Percentiles rank a stretch among this genome's conserved stretches.
Conservation (phyloP, 2,797 vertebrate species). For the Coregonus ussuriensis region DNA sequence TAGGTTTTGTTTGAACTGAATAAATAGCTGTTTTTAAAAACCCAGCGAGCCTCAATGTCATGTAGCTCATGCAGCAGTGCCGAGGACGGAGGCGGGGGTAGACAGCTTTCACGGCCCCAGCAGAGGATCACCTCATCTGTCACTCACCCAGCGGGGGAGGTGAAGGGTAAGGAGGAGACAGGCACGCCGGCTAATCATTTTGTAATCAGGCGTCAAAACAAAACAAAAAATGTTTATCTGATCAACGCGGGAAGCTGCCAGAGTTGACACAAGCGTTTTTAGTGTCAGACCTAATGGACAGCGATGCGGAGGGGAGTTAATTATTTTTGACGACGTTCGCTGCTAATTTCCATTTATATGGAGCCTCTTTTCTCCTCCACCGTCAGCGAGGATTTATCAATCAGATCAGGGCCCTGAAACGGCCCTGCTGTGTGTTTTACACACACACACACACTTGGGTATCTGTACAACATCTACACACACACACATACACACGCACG, state of each 20-base stretch:
- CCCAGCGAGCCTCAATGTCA: slow-evolving; percentile 3
- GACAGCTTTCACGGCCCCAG: slow-evolving; percentile 59
- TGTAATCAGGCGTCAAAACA: slow-evolving; percentile 88
- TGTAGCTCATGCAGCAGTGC: neutral
- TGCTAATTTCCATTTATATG: slow-evolving; percentile 93
- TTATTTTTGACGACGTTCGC: slow-evolving; percentile 93
- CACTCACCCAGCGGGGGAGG: slow-evolving; percentile 68
- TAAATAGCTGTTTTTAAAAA: neutral
- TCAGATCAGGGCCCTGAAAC: slow-evolving; percentile 80
- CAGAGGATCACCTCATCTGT: slow-evolving; percentile 67
- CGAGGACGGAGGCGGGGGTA: slow-evolving; percentile 28
- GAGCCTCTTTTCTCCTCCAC: slow-evolving; percentile 84
- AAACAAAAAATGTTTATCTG: slow-evolving; percentile 89
- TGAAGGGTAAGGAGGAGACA: slow-evolving; percentile 74
- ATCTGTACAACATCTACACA: slow-evolving; percentile 3
- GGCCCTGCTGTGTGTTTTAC: slow-evolving; percentile 71
- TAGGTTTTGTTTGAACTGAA: neutral
- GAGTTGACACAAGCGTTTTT: slow-evolving; percentile 85
- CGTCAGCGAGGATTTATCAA: slow-evolving; percentile 84
- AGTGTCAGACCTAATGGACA: slow-evolving; percentile 92
- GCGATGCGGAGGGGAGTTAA: slow-evolving; percentile 86
- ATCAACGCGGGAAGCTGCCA: slow-evolving; percentile 89
- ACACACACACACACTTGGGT: slow-evolving; percentile 53
- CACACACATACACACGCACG: slow-evolving; percentile 20
- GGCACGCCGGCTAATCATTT: slow-evolving; percentile 81